Conservation (phyloP, 2,888 invertebrate genomes). For the Plagodis pulveraria region DNA sequence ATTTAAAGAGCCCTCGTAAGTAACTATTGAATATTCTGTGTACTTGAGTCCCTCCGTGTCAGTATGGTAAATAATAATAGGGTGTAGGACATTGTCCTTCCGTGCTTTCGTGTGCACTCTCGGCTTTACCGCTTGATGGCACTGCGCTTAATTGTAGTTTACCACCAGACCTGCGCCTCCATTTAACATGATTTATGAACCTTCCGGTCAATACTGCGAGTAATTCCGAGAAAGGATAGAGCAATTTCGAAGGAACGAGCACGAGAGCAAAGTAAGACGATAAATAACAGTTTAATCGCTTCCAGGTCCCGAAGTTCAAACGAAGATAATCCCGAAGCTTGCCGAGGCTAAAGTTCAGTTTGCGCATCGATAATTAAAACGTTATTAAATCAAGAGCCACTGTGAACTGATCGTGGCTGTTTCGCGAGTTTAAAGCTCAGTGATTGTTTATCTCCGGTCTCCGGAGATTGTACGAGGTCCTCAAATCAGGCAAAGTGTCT, state of each 20-base stretch:
- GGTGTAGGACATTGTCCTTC: conserved; percentile 71
- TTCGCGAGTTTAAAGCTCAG: conserved; percentile 12
- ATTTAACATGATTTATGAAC: conserved; percentile 32
- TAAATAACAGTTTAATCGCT: conserved; percentile 60
- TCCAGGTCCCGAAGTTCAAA: conserved; percentile 51
- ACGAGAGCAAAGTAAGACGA: conserved; percentile 42
- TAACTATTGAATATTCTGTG: conserved; percentile 17
- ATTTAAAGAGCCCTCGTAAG: conserved; percentile 45
- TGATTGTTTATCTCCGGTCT: conserved; percentile 58
- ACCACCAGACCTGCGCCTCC: conserved; percentile 17
- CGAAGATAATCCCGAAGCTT: conserved; percentile 47
- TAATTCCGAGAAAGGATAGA: conserved; percentile 25
- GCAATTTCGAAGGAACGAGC: conserved; percentile 43
- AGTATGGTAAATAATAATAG: conserved; percentile 51
- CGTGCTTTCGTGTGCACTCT: conserved; percentile 44
- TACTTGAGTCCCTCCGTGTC: conserved; percentile 57
- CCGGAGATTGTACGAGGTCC: conserved; percentile 60
- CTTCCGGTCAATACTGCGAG: conserved; percentile 42
- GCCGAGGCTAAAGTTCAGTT: conserved; percentile 36
- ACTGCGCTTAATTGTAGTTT: conserved; percentile 33
- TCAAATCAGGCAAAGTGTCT: conserved; percentile 80
- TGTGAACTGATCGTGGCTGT: conserved; percentile 5
- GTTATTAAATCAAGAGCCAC: conserved; percentile 7
- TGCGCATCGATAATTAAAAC: conserved; percentile 22
- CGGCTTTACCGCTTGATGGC: conserved; percentile 29